phyloP scores from a whole-genome alignment of 2,888 invertebrate species.

The Oxytorus armatus region DNA sequence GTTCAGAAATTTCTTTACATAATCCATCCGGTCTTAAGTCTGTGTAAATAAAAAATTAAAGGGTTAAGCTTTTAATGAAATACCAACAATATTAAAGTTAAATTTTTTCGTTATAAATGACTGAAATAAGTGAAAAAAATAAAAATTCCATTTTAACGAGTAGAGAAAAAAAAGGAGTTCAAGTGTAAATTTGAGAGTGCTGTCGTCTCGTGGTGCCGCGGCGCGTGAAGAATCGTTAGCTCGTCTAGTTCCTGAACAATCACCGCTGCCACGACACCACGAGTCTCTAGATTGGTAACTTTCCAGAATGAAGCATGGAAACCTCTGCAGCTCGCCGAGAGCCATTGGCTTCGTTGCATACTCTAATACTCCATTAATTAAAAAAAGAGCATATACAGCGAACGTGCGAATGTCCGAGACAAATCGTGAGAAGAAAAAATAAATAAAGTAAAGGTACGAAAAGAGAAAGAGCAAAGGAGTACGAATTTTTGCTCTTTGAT shows the following conservation, averaged over 20 bases:
- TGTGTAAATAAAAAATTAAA: background rate
- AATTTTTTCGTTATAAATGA: too few species aligned
- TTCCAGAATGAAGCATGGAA: conserved; percentile 51
- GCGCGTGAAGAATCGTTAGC: conserved; percentile 65
- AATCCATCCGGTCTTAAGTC: too few species aligned
- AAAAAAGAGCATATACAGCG: background rate
- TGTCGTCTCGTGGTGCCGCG: conserved; percentile 76
- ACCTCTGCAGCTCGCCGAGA: background rate
- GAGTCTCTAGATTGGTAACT: conserved; percentile 65
- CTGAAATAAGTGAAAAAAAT: background rate
- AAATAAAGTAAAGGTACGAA: background rate
- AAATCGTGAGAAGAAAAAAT: background rate
- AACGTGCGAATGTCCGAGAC: background rate
- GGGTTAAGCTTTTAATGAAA: background rate
- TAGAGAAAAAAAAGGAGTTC: background rate
- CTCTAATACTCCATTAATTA: background rate
- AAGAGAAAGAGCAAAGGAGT: conserved; percentile 13
- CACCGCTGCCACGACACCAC: conserved; percentile 21
- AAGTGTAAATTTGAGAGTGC: background rate
- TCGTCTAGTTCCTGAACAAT: conserved; percentile 28
- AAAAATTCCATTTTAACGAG: background rate
- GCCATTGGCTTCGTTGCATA: background rate
- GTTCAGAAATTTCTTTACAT: background rate
- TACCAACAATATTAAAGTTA: too few species aligned
- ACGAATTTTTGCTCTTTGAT: conserved; percentile 21